Conservation (phyloP, 1,140 invertebrate species). For the Magallana gigas region DNA sequence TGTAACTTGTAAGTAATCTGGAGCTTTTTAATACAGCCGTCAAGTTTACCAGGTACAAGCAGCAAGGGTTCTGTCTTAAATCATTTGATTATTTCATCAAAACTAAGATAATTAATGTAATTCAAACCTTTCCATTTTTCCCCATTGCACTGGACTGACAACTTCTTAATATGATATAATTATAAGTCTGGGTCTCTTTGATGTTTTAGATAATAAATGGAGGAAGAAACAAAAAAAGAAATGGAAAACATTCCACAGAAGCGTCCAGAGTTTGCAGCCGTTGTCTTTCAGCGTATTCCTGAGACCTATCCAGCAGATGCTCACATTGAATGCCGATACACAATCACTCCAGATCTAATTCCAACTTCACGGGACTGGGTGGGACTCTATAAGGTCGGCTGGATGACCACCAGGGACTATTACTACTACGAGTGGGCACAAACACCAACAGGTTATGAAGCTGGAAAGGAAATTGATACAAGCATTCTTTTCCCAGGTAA, state of each 20-base stretch:
- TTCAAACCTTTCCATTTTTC: no score
- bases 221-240: not conserved
- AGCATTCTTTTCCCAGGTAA: conserved; percentile 71
- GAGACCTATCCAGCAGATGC: conserved; percentile 75
- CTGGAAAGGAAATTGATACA: conserved; percentile 63
- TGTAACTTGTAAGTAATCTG: no score
- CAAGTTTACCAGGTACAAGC: no score
- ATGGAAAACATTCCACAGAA: conserved; percentile 22
- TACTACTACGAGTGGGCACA: conserved; percentile 74
- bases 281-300: conserved; percentile 75
- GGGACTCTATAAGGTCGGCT: conserved; percentile 77
- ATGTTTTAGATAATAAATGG: not conserved
- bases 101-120: no score
- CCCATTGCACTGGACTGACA: no score
- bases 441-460: conserved; percentile 61
- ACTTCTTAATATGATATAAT: no score
- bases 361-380: conserved; percentile 74
- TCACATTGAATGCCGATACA: conserved; percentile 75
- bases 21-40: no score
- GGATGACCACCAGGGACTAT: conserved; percentile 72
- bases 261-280: conserved; percentile 72
- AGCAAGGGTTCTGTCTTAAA: no score
- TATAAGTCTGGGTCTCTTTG: no score
- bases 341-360: conserved; percentile 69
- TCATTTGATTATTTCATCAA: no score